Base-by-base conservation (phyloP, 2,888 invertebrate species). In the Netelia inedita region DNA sequence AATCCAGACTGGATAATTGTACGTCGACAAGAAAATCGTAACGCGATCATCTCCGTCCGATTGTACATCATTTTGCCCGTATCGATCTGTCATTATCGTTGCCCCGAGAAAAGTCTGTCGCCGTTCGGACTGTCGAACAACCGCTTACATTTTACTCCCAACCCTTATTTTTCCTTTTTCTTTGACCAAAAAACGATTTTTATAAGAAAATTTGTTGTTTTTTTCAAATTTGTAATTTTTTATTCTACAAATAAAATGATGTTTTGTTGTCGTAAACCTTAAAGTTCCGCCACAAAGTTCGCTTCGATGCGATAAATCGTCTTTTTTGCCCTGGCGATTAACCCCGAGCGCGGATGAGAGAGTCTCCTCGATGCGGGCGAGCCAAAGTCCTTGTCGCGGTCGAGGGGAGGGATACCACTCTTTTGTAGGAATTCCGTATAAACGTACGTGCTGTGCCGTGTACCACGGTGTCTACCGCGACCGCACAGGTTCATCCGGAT, bases 1-100 rank as follows among this genome's bases (percentile, higher is more conserved):
- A 55, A 69, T 71, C 68, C 75, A 82, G 81, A 82, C 75, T 72
- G 81, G 71, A 75, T 82, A 82, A 82, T 75, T 82, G 65, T 28
- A 61, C 69, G 71, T 69, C 75, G 55, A 63, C 28, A 63, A 55
- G 28, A 46, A 63, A 43, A 63, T 76, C 69, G 71, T 63, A 75
- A 76, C 75, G 65, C 75, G 69, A 76, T 82, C 75, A 63, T 82
- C 71, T 57, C 28, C 50, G 61, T 46, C 69, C 14, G 23, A 50
- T 16, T 14, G 46, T 50, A n/a, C 46, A 69, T 78, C 68, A 59
- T 46, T 41, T 46, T 2, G 59, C 78, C 14, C 46, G 68, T 35
- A 78, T 59, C 23, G 68, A 69, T 59, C 19, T 61, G 19, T n/a
- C 28, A 28, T 78, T 68, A 57, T 16, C 35, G 46, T 50, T 61